Evolutionary conservation across 2,113 vertebrate species (phyloP).

Genomic region (Sarotherodon lohbergeri): DNA sequence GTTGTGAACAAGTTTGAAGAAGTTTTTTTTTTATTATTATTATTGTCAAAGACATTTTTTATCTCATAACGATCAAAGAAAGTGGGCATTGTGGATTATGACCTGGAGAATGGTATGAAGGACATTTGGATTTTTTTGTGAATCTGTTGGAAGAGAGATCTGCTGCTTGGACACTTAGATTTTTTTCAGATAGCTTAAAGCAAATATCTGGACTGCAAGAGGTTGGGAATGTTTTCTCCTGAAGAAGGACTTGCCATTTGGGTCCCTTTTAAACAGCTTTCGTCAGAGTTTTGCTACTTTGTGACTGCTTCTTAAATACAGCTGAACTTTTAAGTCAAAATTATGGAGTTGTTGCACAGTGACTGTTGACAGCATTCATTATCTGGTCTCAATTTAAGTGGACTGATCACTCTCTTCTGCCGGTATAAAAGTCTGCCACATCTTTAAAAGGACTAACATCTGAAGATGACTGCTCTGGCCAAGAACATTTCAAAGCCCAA

Average conservation of each 20-base stretch:
- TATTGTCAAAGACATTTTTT: neutral
- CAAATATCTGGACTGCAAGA: neutral
- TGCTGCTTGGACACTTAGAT: neutral
- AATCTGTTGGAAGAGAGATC: neutral
- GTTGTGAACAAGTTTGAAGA: neutral
- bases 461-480: slow-evolving; percentile 6
- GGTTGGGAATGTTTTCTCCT: neutral
- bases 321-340: neutral
- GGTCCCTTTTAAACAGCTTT: neutral
- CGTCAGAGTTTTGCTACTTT: neutral
- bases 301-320: neutral
- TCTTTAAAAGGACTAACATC: slow-evolving; percentile 36
- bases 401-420: neutral
- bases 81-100: slow-evolving; percentile 3
- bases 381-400: neutral
- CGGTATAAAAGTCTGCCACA: neutral
- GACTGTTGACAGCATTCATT: neutral
- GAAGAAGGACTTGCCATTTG: neutral
- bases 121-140: slow-evolving; percentile 23
- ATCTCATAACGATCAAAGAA: neutral
- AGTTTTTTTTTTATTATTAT: neutral
- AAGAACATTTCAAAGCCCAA: slow-evolving; percentile 22
- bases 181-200: neutral
- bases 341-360: neutral
- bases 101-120: neutral